Evolutionary conservation across 2,797 vertebrate genomes (phyloP).

Genomic region (Miichthys miiuy): DNA sequence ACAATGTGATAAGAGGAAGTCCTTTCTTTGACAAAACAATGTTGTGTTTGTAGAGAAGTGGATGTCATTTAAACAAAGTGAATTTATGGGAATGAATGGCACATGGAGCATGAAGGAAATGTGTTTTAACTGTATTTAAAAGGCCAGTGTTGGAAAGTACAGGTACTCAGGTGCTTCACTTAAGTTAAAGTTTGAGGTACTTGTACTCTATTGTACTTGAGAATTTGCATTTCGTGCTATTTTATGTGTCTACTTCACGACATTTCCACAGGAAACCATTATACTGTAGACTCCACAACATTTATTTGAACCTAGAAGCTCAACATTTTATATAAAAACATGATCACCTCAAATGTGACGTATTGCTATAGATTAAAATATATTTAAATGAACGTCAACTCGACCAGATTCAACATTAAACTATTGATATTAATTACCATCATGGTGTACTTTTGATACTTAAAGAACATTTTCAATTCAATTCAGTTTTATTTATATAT

Average conservation of each 20-base stretch:
- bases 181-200: background rate
- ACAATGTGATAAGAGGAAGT: conserved; percentile 41
- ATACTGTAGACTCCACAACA: background rate
- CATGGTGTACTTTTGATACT: background rate
- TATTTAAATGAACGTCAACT: background rate
- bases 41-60: conserved; percentile 12
- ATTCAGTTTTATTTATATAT: no score
- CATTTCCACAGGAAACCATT: background rate
- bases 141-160: background rate
- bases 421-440: no score
- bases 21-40: conserved; percentile 31
- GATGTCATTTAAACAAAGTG: conserved; percentile 16
- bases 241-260: background rate
- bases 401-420: background rate
- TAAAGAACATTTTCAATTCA: background rate
- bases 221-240: background rate
- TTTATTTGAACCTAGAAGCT: background rate
- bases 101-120: conserved; percentile 26
- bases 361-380: background rate
- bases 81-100: background rate
- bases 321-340: background rate
- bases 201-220: background rate
- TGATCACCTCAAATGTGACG: background rate
- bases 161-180: background rate
- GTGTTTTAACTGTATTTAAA: background rate